Evolutionary conservation across 2,113 vertebrate species (phyloP).

Genomic region (Electrona antarctica): DNA sequence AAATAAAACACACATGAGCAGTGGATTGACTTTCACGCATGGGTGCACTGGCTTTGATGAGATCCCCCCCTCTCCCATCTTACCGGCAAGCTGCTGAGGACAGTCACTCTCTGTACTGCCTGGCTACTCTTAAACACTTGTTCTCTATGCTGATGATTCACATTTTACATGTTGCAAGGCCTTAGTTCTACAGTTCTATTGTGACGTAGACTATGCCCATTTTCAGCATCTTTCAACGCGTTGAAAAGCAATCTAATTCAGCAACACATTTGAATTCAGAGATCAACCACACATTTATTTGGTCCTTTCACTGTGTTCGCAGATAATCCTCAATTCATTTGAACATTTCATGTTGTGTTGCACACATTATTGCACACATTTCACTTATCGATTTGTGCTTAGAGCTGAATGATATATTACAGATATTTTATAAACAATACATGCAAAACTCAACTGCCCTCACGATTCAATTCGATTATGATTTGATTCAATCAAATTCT

Average conservation of each 20-base stretch:
- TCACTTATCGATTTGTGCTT: too few relatives aligned
- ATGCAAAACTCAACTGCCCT: too few relatives aligned
- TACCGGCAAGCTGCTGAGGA: conserved; percentile 65
- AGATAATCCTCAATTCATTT: too few relatives aligned
- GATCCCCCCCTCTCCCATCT: conserved; percentile 38
- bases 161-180: conserved; percentile 31
- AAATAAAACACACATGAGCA: conserved; percentile 80
- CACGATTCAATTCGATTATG: too few relatives aligned
- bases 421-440: too few relatives aligned
- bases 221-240: too few relatives aligned
- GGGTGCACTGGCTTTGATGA: conserved; percentile 74
- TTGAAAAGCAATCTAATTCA: background rate
- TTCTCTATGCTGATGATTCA: conserved; percentile 52
- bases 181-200: background rate
- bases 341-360: too few relatives aligned
- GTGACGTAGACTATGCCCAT: too few relatives aligned
- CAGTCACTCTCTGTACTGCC: conserved; percentile 62
- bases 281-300: background rate
- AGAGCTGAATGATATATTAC: too few relatives aligned
- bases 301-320: too few relatives aligned
- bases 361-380: too few relatives aligned
- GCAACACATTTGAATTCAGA: background rate
- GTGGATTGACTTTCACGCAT: conserved; percentile 80
- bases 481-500: too few relatives aligned
- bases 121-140: conserved; percentile 53